phyloP scores from a whole-genome alignment of 2,797 vertebrate genomes.

The Sphaeramia orbicularis region DNA sequence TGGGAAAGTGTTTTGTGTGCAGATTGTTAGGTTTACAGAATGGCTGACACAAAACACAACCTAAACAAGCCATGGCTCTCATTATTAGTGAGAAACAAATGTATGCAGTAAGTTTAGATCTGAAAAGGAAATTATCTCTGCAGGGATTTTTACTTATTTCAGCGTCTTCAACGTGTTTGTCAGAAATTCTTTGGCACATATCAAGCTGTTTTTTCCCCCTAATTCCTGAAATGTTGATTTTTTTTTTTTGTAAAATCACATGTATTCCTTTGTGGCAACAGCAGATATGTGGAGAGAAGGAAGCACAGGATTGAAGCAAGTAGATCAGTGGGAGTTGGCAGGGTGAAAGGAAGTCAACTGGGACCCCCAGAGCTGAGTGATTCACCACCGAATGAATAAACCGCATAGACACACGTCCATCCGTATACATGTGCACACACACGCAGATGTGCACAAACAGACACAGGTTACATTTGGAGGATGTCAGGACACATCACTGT shows the following conservation, averaged over 20 bases:
- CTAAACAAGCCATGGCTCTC: conserved; percentile 11
- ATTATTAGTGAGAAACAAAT: conserved; percentile 6
- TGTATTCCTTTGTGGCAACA: conserved; percentile 25
- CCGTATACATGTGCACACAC: background rate
- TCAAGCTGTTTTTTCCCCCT: background rate
- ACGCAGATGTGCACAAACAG: conserved; percentile 15
- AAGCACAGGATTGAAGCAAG: conserved; percentile 41
- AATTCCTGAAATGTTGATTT: conserved; percentile 27
- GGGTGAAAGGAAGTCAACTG: conserved; percentile 63
- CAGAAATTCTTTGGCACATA: background rate
- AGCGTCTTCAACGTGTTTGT: background rate
- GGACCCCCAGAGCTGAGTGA: conserved; percentile 72
- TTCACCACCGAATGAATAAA: conserved; percentile 73
- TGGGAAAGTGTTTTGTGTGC: conserved; percentile 37
- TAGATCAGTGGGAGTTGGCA: conserved; percentile 70
- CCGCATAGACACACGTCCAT: conserved; percentile 16
- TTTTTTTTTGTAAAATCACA: conserved; percentile 15
- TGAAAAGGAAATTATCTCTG: conserved; percentile 3
- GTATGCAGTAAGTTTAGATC: background rate
- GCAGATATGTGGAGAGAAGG: conserved; percentile 32
- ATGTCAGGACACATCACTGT: conserved; percentile 61
- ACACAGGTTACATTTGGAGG: conserved; percentile 52
- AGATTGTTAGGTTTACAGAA: conserved; percentile 29
- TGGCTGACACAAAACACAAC: background rate
- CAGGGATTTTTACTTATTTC: background rate